These are phyloP conservation scores for Ictidomys tridecemlineatus DNA, from an alignment of 2,113 vertebrate species.

Conservation along the genomic window DNA sequence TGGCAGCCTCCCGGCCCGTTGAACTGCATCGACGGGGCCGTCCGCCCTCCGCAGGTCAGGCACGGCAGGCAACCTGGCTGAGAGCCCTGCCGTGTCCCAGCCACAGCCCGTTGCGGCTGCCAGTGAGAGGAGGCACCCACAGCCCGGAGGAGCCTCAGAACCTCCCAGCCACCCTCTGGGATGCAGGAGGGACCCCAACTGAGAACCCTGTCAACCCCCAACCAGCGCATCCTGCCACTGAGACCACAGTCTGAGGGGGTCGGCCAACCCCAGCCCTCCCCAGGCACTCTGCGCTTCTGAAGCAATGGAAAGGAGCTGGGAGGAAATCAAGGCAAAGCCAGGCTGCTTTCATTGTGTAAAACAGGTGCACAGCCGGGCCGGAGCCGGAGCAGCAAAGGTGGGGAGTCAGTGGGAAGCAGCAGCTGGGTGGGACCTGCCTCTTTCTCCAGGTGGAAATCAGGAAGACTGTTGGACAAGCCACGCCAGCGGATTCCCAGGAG, in stretches of 20 bases:
- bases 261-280: background rate
- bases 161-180: background rate
- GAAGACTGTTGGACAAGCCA: background rate
- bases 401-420: too few relatives aligned
- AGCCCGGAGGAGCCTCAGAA: rapidly evolving
- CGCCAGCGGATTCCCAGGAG: background rate
- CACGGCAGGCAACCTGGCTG: too few relatives aligned
- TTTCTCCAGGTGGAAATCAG: background rate
- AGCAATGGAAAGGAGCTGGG: background rate
- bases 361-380: background rate
- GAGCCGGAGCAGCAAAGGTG: too few relatives aligned
- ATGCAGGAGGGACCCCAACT: rapidly evolving
- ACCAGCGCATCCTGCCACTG: rapidly evolving
- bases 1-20: too few relatives aligned
- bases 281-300: rapidly evolving
- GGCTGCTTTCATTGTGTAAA: background rate
- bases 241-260: rapidly evolving
- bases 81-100: too few relatives aligned
- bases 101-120: too few relatives aligned
- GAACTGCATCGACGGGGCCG: too few relatives aligned
- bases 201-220: background rate
- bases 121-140: background rate
- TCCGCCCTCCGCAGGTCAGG: too few relatives aligned
- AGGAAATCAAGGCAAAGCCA: background rate
- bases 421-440: background rate